Conservation (phyloP, 2,113 vertebrate species). For the Phoxinus phoxinus region DNA sequence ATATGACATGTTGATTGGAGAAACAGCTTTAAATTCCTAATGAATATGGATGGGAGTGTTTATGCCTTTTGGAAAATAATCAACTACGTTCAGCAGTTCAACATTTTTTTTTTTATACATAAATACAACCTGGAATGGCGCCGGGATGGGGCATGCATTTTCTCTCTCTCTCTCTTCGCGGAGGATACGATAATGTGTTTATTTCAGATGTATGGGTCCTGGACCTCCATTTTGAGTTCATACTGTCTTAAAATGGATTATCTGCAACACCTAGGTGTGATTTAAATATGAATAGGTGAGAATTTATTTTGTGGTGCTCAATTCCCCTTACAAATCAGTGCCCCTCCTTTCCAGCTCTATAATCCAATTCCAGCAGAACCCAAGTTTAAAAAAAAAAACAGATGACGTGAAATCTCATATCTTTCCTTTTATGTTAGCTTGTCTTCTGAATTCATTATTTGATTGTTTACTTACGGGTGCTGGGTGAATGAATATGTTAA, state of each 20-base stretch:
- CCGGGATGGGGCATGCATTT: constrained; percentile 62
- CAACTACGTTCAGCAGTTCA: constrained; percentile 71
- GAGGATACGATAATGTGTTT: constrained; percentile 70
- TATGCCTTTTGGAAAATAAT: constrained; percentile 72
- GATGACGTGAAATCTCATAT: constrained; percentile 78
- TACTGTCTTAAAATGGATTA: constrained; percentile 82
- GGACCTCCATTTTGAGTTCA: constrained; percentile 73
- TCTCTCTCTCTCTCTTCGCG: constrained; percentile 66
- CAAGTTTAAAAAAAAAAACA: constrained; percentile 47
- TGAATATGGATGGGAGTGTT: constrained; percentile 81
- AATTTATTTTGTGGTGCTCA: constrained; percentile 82
- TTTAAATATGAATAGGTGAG: constrained; percentile 85
- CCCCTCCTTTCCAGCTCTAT: constrained; percentile 58
- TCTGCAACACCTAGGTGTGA: constrained; percentile 80
- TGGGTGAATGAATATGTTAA: constrained; percentile 67
- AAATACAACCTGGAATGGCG: constrained; percentile 64
- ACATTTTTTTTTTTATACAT: constrained; percentile 58
- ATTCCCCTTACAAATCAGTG: constrained; percentile 80
- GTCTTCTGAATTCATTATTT: constrained; percentile 72
- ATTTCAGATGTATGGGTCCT: constrained; percentile 71
- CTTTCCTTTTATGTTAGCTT: constrained; percentile 72
- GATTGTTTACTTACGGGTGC: constrained; percentile 70
- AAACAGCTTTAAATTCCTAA: constrained; percentile 71
- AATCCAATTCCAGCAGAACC: constrained; percentile 80
- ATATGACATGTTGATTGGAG: constrained; percentile 76